Percentiles rank a stretch among this genome's conserved stretches.
Conservation (phyloP, 35 echinoderm and acorn worm species). For the Heliocidaris erythrogramma region DNA sequence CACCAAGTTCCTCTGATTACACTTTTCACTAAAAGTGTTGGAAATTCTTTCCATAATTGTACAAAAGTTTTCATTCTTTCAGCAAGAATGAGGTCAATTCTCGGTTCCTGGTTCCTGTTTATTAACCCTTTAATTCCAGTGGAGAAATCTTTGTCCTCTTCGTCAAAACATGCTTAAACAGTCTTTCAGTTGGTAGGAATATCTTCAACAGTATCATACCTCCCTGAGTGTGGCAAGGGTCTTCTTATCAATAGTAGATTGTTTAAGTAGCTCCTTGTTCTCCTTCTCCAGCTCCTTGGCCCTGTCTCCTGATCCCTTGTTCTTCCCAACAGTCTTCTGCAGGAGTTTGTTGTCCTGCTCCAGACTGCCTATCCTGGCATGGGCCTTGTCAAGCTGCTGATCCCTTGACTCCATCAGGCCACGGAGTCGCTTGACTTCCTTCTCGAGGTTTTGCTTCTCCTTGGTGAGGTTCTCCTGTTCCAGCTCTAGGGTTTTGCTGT, state of each 20-base stretch:
- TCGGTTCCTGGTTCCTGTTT: too few species aligned
- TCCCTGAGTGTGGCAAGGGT: slow-evolving; percentile 88
- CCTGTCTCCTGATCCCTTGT: slow-evolving; percentile 72
- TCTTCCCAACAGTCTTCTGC: slow-evolving; percentile 72
- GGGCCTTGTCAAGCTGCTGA: slow-evolving; percentile 75
- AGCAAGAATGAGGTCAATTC: too few species aligned
- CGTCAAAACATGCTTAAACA: too few species aligned
- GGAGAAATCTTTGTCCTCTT: too few species aligned
- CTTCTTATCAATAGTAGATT: slow-evolving; percentile 93
- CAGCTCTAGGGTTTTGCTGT: slow-evolving; percentile 65
- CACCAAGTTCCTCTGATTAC: too few species aligned
- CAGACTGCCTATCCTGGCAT: slow-evolving; percentile 67
- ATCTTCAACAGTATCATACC: slow-evolving; percentile 40
- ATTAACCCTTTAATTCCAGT: too few species aligned
- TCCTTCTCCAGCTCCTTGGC: slow-evolving; percentile 90
- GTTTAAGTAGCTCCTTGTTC: slow-evolving; percentile 91
- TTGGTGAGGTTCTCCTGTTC: slow-evolving; percentile 72
- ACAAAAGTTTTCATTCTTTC: too few species aligned
- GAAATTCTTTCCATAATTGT: too few species aligned
- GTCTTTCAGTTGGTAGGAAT: too few species aligned
- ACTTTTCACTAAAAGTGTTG: too few species aligned
- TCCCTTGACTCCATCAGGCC: slow-evolving; percentile 82
- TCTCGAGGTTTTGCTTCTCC: slow-evolving; percentile 72
- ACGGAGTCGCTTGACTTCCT: slow-evolving; percentile 88
- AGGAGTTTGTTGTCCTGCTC: slow-evolving; percentile 82